Conservation (phyloP, 1,140 invertebrate species). For the Apocrypta bakeri region DNA sequence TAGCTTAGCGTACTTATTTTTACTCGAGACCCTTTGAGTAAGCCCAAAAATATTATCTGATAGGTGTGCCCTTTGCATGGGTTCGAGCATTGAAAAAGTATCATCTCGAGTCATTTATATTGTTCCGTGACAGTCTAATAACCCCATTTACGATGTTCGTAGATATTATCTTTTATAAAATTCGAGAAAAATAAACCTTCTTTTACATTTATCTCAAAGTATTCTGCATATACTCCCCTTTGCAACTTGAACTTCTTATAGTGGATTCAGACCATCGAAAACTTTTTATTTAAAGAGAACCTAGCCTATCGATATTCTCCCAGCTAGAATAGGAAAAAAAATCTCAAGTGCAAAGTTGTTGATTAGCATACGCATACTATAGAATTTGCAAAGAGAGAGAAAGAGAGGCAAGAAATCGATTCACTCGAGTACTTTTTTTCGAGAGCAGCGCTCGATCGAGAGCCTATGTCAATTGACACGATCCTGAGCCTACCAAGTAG, state of each 20-base stretch:
- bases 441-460: constrained; percentile 45
- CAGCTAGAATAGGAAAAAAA: not conserved
- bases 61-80: no score
- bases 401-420: constrained; percentile 28
- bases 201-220: no score
- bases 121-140: no score
- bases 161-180: no score
- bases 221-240: no score
- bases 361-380: constrained; percentile 30
- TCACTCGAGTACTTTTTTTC: constrained; percentile 41
- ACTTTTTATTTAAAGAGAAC: not conserved
- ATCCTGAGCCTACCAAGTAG: not conserved
- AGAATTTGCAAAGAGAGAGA: not conserved
- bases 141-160: no score
- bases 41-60: no score
- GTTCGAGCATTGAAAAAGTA: no score
- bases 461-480: constrained; percentile 44
- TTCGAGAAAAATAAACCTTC: no score
- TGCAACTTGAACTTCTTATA: not conserved
- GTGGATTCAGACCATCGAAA: not conserved
- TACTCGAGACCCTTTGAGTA: no score
- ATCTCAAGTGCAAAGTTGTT: not conserved
- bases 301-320: not conserved
- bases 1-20: no score
- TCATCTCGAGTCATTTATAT: no score